Evolutionary conservation across 2,113 vertebrate species (phyloP), one percentile per base, ranked within the genome.

Genomic region (Notothenia coriiceps): DNA sequence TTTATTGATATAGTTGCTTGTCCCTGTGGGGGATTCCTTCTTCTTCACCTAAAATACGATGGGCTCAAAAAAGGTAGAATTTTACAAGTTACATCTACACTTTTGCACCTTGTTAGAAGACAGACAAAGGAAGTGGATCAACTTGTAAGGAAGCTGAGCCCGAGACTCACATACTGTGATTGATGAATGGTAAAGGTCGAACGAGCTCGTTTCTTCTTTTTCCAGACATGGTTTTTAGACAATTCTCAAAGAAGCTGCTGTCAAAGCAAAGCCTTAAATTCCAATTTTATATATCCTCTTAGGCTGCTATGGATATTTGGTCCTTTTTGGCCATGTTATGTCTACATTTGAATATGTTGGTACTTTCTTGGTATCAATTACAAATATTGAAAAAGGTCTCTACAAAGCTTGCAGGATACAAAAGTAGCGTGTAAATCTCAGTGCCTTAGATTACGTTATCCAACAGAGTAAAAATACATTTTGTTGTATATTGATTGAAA

Each of bases 21-120:
- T 63, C 44, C 50, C 51, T 51, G 12, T 52, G 4, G 62, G 18
- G 6, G 35, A 33, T 44, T 67, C 47, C 22, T 54, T 76, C 81
- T 78, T 62, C 43, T 67, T 62, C 72, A 59, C 15, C n/a, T 83
- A 33, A 80, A 84, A 75, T 85, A 40, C 65, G 43, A 61, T 50
- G 50, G 80, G 8, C 17, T 33, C 13, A 12, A 44, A 80, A 80
- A 75, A 82, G 47, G n/a, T 47, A 8, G 13, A 72, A 64, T 72
- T 5, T 73, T 33, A 18, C 15, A 52, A 13, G 2, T 46, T 59
- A 51, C 68, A 70, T 70, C 29, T 4, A 1, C n/a, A 4, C 49
- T 44, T 46, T 69, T 60, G 54, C 57, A 60, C 60, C 51, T 65
- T 56, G 54, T 66, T 44, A 56, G 47, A 52, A 51, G 40, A 73